Base-by-base conservation (phyloP, 2,113 vertebrate genomes). In the Vulpes ferrilata region DNA sequence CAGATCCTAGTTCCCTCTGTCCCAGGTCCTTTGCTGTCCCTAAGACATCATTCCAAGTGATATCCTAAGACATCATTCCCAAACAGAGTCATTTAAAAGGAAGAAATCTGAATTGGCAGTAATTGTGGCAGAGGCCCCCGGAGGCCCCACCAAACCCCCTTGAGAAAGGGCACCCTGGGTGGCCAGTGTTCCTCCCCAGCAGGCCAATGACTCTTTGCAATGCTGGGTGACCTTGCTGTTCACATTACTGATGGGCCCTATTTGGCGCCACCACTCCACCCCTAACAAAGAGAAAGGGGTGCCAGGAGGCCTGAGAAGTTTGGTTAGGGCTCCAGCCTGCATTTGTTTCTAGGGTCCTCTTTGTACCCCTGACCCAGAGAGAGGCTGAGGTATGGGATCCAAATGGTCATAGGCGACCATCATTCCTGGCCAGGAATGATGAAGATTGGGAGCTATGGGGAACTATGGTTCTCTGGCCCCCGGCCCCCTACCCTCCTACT, bases 361-460 rank as follows among this genome's bases (percentile, higher is more conserved):
- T 80, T 93, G 92, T 51, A 30, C 22, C 65, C 79, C 25, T 38
- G 74, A 20, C 95, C 96, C 23, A 87, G 65, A 59, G 16, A 95
- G 53, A 89, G 32, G 3, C 67, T n/a, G 35, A 48, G 65, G 35
- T 35, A 8, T 12, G 22, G 82, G 48, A 53, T 78, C n/a, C 35
- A 25, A 62, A 30, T 30, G 51, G 73, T 35, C 9, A 38, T 32
- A 2, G 15, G 60, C 20, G 65, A 59, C 76, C 55, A n/a, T n/a
- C n/a, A n/a, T n/a, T n/a, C n/a, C 92, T 23, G 38, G 86, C 35
- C 71, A 74, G 43, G 74, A 25, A 30, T 25, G 27, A 7, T 30
- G 74, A 25, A 15, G 25, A 17, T 78, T 51, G 74, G 74, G 74
- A 78, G 25, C 74, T 4, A 51, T 4, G 23, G 51, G 76, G 35